These are phyloP conservation scores for Tetropium fuscum DNA, from an alignment of 2,888 invertebrate species.

Conservation along the genomic window DNA sequence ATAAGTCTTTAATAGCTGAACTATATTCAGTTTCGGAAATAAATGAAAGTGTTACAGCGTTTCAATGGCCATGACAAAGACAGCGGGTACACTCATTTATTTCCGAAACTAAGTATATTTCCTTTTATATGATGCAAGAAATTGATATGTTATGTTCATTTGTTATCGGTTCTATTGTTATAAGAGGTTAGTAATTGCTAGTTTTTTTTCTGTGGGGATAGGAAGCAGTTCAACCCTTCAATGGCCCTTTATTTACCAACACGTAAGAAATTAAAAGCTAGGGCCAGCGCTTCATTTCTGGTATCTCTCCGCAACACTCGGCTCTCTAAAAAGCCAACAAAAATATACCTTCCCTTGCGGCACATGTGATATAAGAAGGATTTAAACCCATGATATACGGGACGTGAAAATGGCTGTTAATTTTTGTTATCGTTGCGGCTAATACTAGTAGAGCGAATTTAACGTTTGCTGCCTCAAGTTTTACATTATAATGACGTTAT, in stretches of 20 bases:
- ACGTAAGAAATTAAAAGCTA: slow-evolving; percentile 26
- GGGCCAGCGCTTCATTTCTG: slow-evolving; percentile 34
- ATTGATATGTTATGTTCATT: no score
- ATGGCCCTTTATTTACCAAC: slow-evolving; percentile 16
- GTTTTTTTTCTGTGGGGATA: no score
- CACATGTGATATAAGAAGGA: slow-evolving; percentile 45
- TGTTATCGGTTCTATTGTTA: no score
- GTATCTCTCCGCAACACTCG: slow-evolving; percentile 52
- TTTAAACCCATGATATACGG: slow-evolving; percentile 52
- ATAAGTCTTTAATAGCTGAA: no score
- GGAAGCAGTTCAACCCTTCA: no score
- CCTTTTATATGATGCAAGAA: no score
- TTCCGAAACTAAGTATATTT: no score
- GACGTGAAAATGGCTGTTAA: slow-evolving; percentile 49
- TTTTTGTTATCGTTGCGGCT: slow-evolving; percentile 50
- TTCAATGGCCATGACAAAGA: no score
- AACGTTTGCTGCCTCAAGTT: slow-evolving; percentile 29
- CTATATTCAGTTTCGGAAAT: no score
- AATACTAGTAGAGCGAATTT: slow-evolving; percentile 35
- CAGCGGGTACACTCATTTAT: no score
- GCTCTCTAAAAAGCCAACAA: slow-evolving; percentile 47
- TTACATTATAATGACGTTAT: slow-evolving; percentile 35
- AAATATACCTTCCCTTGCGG: slow-evolving; percentile 46
- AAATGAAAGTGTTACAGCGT: no score
- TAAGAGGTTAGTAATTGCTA: no score